phyloP scores from a whole-genome alignment of 2,113 vertebrate species.

The Felis catus region DNA sequence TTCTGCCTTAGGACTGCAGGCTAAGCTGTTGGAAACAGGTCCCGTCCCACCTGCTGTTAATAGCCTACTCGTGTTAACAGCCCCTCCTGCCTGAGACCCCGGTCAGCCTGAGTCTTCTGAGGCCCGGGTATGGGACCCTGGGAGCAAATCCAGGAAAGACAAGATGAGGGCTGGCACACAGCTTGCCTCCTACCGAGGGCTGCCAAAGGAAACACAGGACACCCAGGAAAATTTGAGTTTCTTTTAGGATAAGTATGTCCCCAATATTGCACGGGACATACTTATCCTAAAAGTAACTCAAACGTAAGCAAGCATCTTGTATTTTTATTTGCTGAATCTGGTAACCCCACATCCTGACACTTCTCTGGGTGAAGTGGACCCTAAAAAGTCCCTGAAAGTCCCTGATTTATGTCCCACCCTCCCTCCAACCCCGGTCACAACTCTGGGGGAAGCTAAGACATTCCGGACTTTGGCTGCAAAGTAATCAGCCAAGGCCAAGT shows the following conservation, averaged over 20 bases:
- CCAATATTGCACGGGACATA: background rate
- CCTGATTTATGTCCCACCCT: no score
- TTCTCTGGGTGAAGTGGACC: background rate
- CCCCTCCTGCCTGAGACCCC: background rate
- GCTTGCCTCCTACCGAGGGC: background rate
- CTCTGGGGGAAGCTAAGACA: background rate
- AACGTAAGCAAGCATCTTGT: background rate
- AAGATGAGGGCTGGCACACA: background rate
- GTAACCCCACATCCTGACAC: no score
- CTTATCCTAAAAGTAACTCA: background rate
- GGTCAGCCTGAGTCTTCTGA: background rate
- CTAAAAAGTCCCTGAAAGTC: rapidly evolving
- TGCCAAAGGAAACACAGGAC: background rate
- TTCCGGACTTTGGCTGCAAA: background rate
- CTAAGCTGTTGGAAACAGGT: background rate
- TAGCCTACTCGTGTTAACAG: background rate
- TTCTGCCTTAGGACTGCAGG: background rate
- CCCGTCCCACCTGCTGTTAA: background rate
- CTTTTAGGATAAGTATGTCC: background rate
- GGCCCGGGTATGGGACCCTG: background rate
- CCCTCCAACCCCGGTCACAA: background rate
- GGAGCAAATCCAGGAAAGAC: background rate
- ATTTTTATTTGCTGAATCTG: background rate
- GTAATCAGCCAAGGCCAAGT: background rate
- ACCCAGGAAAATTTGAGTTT: background rate